These are phyloP conservation scores for Cassiopea xamachana DNA, from an alignment of 30 jellyfish, hydroid and myxozoan genomes.

Conservation along the genomic window DNA sequence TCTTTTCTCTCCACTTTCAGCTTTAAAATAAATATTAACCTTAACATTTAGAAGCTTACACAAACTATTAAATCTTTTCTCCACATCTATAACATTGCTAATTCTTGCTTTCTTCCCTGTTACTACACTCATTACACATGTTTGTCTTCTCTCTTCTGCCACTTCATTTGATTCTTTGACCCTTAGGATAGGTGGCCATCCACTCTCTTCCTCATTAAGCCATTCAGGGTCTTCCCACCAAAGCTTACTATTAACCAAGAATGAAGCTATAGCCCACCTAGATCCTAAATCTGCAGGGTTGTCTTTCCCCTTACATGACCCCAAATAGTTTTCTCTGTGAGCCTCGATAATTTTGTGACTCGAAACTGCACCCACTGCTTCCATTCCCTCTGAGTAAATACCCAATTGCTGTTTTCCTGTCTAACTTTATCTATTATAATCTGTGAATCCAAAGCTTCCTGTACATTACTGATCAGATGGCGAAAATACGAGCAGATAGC, in stretches of 20 bases:
- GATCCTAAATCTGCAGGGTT: conserved; percentile 38
- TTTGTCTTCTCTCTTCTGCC: conserved; percentile 26
- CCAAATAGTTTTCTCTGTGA: conserved; percentile 17
- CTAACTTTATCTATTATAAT: not conserved
- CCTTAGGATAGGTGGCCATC: conserved; percentile 22
- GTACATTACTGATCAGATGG: not conserved
- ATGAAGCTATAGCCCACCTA: conserved; percentile 13
- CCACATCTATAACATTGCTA: conserved; percentile 11
- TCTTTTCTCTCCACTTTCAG: conserved; percentile 10
- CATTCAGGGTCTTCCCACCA: conserved; percentile 59
- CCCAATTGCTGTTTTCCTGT: conserved; percentile 47
- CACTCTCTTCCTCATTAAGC: conserved; percentile 6
- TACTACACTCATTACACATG: conserved; percentile 1
- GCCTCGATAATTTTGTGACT: conserved; percentile 20
- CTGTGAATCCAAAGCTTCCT: conserved; percentile 8
- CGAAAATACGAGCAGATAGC: conserved; percentile 27
- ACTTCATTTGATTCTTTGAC: conserved; percentile 33
- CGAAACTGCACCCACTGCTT: conserved; percentile 50
- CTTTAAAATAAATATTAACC: conserved; percentile 41
- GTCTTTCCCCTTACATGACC: conserved; percentile 29
- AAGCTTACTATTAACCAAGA: not conserved
- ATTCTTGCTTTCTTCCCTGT: conserved; percentile 1
- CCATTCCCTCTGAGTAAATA: conserved; percentile 21
- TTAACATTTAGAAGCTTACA: conserved; percentile 19
- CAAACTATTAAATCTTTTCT: conserved; percentile 4